Base-by-base conservation (phyloP, 2,113 vertebrate species). In the Trichomycterus rosablanca region DNA sequence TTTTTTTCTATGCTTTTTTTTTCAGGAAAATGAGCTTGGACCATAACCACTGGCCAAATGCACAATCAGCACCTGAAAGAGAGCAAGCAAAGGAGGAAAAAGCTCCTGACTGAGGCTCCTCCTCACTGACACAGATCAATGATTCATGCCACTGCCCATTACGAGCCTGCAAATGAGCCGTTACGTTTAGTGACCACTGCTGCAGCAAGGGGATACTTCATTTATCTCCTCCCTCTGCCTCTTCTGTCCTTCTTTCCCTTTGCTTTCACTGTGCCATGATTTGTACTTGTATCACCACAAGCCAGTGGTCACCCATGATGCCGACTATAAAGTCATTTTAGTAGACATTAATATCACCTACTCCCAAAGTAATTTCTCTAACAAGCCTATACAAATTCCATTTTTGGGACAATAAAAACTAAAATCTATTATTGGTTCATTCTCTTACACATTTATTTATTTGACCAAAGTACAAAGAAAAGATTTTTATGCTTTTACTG, bases 101-200 rank as follows among this genome's bases (percentile, higher is more conserved):
- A 39, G 51, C 12, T 15, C 51, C 35, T 34, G 26, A 48, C 40
- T 46, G 44, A 67, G 52, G 61, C 49, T 59, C 42, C 46, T 48
- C 45, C 65, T 57, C 34, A 23, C n/a, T 42, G 51, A 74, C 69
- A 74, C 66, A 58, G 74, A 76, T 80, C 79, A 75, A 74, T 78
- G 75, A 80, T 78, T 82, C 72, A 71, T 76, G 66, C 78, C 72
- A 73, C 59, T 80, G 71, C 77, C 80, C 77, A 78, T 77, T 74
- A 66, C 44, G 59, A 80, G 75, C 70, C 78, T 76, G 76, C 77
- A 83, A 85, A 86, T 79, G 80, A 84, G 76, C 78, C 77, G 68
- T 81, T 83, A 79, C 80, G 74, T 78, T 70, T 77, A 75, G 74
- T 67, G 66, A 74, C 61, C 45, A 68, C 63, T 51, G 65, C 76